These are phyloP conservation scores for Saimiri boliviensis DNA, from an alignment of 2,113 vertebrate species.

Conservation along the genomic window DNA sequence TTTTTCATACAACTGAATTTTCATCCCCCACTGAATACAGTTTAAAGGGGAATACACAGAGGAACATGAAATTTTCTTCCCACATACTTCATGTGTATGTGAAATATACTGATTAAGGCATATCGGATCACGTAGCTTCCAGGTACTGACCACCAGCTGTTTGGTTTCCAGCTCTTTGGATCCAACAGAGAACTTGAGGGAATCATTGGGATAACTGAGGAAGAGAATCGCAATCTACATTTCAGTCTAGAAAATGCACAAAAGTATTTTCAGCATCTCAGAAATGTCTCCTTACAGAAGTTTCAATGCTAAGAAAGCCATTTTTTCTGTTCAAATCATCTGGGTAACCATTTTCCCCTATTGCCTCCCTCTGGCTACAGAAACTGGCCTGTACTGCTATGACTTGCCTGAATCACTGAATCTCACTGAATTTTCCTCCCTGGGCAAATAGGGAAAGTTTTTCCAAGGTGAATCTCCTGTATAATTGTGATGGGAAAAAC, in stretches of 20 bases:
- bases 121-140: neutral
- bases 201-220: neutral
- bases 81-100: neutral
- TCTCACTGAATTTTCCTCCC: neutral
- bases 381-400: neutral
- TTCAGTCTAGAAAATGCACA: neutral
- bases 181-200: neutral
- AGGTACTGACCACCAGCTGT: neutral
- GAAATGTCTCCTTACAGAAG: neutral
- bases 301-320: neutral
- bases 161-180: neutral
- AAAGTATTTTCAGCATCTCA: neutral
- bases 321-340: neutral
- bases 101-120: neutral
- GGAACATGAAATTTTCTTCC: neutral
- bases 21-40: neutral
- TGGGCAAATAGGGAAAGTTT: neutral
- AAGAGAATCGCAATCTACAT: neutral
- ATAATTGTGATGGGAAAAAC: neutral
- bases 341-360: neutral
- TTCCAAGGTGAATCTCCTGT: neutral
- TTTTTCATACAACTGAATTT: neutral
- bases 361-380: neutral
- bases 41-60: neutral
- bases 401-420: neutral